These are phyloP conservation scores for Clarias fuscus DNA, from an alignment of 2,797 vertebrate species.

Conservation along the genomic window DNA sequence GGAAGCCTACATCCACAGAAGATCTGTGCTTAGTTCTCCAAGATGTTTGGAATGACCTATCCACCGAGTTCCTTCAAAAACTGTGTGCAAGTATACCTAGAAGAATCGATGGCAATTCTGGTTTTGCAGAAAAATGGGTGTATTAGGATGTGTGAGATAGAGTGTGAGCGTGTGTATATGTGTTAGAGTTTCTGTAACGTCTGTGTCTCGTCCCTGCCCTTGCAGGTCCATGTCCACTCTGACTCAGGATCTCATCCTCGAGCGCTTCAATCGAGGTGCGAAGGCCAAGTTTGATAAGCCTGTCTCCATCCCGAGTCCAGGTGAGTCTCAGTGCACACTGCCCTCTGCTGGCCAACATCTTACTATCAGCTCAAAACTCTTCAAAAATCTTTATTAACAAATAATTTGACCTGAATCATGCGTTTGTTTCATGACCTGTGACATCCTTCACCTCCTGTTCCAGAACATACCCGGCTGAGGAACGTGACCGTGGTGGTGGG, in stretches of 20 bases:
- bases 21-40: neutral
- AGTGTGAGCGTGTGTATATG: neutral
- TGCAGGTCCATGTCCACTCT: constrained; percentile 76
- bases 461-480: constrained; percentile 77
- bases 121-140: no score
- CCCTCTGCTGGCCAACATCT: constrained; percentile 35
- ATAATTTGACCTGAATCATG: neutral
- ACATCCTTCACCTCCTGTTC: neutral
- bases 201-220: constrained; percentile 30
- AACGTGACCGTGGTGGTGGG: constrained; percentile 89
- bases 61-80: constrained; percentile 35
- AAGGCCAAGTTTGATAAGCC: constrained; percentile 79
- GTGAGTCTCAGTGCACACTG: constrained; percentile 62
- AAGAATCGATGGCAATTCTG: neutral
- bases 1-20: no score
- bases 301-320: constrained; percentile 76
- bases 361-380: neutral
- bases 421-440: neutral
- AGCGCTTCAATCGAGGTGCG: constrained; percentile 72
- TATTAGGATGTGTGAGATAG: neutral
- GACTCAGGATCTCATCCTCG: constrained; percentile 79
- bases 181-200: neutral
- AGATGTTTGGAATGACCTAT: constrained; percentile 29
- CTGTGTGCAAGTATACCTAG: constrained; percentile 37
- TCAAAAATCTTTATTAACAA: neutral